Evolutionary conservation across 1,140 invertebrate species (phyloP), one percentile per base, ranked within the genome.

Genomic region (Temnothorax nylanderi): DNA sequence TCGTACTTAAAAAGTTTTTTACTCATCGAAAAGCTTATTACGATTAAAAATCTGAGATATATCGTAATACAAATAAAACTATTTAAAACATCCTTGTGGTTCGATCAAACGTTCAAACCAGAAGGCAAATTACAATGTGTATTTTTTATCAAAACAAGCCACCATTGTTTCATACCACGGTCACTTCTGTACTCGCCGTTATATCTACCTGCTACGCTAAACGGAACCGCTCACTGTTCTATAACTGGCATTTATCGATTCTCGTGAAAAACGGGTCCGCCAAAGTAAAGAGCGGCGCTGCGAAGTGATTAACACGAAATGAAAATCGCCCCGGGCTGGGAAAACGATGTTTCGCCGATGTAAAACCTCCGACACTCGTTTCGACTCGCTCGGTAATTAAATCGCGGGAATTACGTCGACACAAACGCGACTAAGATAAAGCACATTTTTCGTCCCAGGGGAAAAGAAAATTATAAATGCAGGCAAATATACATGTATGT

Each of bases 191-290:
- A 75, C 81, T 58, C 69, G 16, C 51, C 41, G 56, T 37, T 89
- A 71, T 75, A 82, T 64, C 65, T 65, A 65, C 72, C 49, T 51
- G 75, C 74, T 87, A 49, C 80, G 88, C 84, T 82, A 84, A 87
- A 86, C 72, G 85, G 56, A 90, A 90, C 81, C 76, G 89, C 72
- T 87, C 67, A 75, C 54, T 58, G 88, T 60, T 89, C 74, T 10
- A 89, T 82, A 87, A 89, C 74, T 76, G 85, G 86, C 88, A n/a
- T 84, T 74, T 62, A 82, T 87, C 88, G 85, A 89, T 89, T 84
- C 58, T 51, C 49, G 44, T 64, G 72, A 77, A 90, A 80, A 90
- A 89, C 60, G 72, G 89, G 62, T 65, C 72, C 64, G 86, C 74
- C 86, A 87, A 89, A 90, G 85, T 72, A 86, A 89, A 89, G 88